Percentiles rank a stretch among this genome's conserved stretches.
phyloP scores from a whole-genome alignment of 1,140 invertebrate species.

The Zaprionus capensis region DNA sequence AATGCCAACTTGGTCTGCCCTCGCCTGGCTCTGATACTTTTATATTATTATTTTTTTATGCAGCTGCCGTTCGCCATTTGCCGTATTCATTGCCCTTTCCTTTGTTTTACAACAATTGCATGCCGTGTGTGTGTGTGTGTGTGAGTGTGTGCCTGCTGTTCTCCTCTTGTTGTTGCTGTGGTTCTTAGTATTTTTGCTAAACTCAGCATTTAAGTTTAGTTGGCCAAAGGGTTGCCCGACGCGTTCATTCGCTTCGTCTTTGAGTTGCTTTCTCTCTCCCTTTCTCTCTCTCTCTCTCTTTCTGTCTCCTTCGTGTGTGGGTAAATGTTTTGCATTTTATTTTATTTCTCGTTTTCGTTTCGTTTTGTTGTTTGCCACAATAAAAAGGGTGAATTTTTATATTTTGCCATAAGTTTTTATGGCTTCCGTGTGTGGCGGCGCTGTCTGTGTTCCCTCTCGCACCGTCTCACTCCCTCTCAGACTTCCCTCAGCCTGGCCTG shows the following conservation, averaged over 20 bases:
- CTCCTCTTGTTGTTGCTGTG: conserved; percentile 8
- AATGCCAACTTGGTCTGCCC: background rate
- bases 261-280: conserved; percentile 10
- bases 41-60: conserved; percentile 66
- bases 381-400: conserved; percentile 83
- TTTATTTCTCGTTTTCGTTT: conserved; percentile 62
- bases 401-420: conserved; percentile 81
- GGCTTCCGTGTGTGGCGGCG: conserved; percentile 79
- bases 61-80: conserved; percentile 63
- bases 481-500: conserved; percentile 1
- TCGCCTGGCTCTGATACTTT: conserved; percentile 36
- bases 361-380: conserved; percentile 79
- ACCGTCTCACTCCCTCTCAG: background rate
- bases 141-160: conserved; percentile 27
- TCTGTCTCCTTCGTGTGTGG: conserved; percentile 40
- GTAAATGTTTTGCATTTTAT: conserved; percentile 79
- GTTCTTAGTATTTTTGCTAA: conserved; percentile 69
- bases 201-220: conserved; percentile 80
- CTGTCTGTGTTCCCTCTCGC: conserved; percentile 52
- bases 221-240: conserved; percentile 63
- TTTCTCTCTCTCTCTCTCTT: conserved; percentile 15
- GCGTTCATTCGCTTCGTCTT: conserved; percentile 16
- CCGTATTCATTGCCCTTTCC: conserved; percentile 70
- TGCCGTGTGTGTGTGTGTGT: conserved; percentile 19
- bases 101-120: conserved; percentile 80